A percentile compares a stretch with the other conserved stretches of the same genome.
phyloP scores from a whole-genome alignment of 2,113 vertebrate species.

The Rhombomys opimus region DNA sequence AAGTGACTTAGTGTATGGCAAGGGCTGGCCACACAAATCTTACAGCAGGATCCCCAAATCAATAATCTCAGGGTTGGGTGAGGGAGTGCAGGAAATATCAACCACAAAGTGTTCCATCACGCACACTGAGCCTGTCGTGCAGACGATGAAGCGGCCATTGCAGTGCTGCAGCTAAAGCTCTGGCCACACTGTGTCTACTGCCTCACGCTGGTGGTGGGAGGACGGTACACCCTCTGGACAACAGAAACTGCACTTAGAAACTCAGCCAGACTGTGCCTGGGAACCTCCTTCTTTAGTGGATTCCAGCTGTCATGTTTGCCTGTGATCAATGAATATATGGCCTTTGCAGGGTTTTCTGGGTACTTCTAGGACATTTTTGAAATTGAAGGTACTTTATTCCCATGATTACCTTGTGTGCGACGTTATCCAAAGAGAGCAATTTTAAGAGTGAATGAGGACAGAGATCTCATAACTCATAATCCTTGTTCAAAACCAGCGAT shows the following conservation, averaged over 20 bases:
- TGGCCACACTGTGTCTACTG: rapidly evolving
- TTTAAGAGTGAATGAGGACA: neutral
- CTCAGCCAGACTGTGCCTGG: neutral
- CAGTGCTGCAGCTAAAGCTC: neutral
- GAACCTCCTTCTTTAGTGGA: neutral
- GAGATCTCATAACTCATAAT: neutral
- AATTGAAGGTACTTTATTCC: neutral
- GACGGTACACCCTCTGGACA: no score
- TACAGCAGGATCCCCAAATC: neutral
- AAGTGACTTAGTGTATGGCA: neutral
- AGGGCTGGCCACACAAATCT: neutral
- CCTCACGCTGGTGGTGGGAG: neutral
- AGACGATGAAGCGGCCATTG: neutral
- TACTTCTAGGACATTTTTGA: neutral
- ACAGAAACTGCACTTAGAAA: neutral
- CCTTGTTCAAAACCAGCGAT: neutral
- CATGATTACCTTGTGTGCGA: no score
- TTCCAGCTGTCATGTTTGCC: neutral
- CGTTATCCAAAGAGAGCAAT: neutral
- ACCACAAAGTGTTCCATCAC: neutral
- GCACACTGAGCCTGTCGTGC: no score
- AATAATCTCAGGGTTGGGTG: no score
- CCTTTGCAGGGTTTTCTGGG: neutral
- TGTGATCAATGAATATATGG: no score
- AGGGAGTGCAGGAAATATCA: neutral